Evolutionary conservation across 2,888 invertebrate species (phyloP).

Genomic region (Hipparchia semele): DNA sequence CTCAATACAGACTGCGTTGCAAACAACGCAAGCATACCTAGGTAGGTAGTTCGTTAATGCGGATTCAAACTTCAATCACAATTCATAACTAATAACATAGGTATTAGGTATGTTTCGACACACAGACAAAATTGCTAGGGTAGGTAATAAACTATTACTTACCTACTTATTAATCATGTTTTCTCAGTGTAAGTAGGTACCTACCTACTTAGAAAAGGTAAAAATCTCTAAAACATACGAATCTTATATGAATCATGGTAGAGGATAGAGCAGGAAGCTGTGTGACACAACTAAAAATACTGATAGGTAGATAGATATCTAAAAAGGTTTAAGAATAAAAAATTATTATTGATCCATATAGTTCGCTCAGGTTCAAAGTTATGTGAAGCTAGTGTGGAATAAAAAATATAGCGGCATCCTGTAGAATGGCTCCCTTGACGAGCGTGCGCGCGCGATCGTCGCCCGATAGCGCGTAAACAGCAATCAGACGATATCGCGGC

Average conservation of each 20-base stretch:
- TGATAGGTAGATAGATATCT: too few species aligned
- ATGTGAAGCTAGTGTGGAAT: neutral
- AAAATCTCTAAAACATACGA: too few species aligned
- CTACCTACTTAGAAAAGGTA: neutral
- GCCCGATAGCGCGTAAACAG: conserved; percentile 62
- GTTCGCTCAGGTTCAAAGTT: neutral
- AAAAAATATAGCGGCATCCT: conserved; percentile 8
- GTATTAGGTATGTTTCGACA: neutral
- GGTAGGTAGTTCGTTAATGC: conserved; percentile 26
- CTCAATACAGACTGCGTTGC: conserved; percentile 19
- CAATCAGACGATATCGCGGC: conserved; percentile 66
- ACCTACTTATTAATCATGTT: too few species aligned
- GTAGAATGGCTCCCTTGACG: conserved; percentile 35
- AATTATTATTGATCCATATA: neutral
- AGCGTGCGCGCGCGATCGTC: conserved; percentile 22
- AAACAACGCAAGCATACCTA: conserved; percentile 20
- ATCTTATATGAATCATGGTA: too few species aligned
- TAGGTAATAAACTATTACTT: neutral
- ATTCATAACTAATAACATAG: neutral
- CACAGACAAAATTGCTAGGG: neutral
- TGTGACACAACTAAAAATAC: too few species aligned
- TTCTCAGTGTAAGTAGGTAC: neutral
- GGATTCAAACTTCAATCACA: conserved; percentile 23
- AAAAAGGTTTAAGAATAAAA: too few species aligned
- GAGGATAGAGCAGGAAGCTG: too few species aligned